phyloP scores from a whole-genome alignment of 92 coral and sea anemone genomes.

The Actinostola sp. region DNA sequence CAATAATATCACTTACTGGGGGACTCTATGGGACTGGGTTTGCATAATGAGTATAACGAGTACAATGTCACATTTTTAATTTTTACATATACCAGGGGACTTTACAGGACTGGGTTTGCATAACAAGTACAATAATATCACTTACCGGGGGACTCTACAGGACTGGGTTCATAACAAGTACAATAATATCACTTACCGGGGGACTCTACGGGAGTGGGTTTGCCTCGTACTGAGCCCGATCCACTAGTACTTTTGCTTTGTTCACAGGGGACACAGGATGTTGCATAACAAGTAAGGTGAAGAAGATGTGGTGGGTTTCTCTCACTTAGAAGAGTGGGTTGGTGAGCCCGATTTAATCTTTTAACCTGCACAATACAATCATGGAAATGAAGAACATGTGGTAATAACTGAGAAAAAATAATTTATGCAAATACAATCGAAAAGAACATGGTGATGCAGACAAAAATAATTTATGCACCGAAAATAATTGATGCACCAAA shows the following conservation, averaged over 20 bases:
- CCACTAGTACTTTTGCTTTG: slow-evolving; percentile 87
- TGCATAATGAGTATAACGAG: background rate
- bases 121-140: too few relatives aligned
- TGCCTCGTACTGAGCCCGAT: slow-evolving; percentile 80
- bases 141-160: too few relatives aligned
- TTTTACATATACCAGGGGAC: slow-evolving; percentile 69
- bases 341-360: slow-evolving; percentile 87
- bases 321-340: slow-evolving; percentile 88
- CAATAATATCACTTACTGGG: slow-evolving; percentile 64
- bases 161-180: background rate
- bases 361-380: slow-evolving; percentile 60
- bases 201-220: slow-evolving; percentile 80
- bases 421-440: background rate
- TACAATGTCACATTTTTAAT: too few relatives aligned
- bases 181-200: slow-evolving; percentile 65
- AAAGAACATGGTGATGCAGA: too few relatives aligned
- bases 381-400: too few relatives aligned
- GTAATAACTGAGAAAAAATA: background rate
- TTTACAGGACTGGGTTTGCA: slow-evolving; percentile 44
- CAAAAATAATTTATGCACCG: too few relatives aligned
- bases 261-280: slow-evolving; percentile 95
- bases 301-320: slow-evolving; percentile 93
- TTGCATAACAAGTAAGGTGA: slow-evolving; percentile 93
- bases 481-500: too few relatives aligned
- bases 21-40: slow-evolving; percentile 45